Conservation (phyloP, 2,888 invertebrate species). For the Lasioglossum marginatum region DNA sequence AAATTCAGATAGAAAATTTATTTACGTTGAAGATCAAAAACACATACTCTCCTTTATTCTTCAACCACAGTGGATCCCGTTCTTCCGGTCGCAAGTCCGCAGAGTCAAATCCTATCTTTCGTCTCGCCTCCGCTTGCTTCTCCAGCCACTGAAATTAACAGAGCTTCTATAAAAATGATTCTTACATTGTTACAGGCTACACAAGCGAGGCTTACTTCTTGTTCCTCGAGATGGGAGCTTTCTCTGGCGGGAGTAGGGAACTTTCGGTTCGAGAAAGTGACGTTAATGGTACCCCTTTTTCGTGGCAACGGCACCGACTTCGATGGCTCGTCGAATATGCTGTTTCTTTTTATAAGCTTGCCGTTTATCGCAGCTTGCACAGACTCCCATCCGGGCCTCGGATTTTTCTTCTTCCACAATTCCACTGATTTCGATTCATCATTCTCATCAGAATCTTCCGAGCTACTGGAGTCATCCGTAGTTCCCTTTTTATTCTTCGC, state of each 20-base stretch:
- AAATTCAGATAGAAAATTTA: too few species aligned
- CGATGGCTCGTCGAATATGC: constrained; percentile 79
- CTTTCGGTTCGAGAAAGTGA: constrained; percentile 90
- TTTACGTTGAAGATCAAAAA: too few species aligned
- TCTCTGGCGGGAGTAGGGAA: constrained; percentile 94
- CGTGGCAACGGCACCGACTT: constrained; percentile 87
- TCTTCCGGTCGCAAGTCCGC: constrained; percentile 92
- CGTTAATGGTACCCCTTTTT: constrained; percentile 86
- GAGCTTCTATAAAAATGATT: background rate
- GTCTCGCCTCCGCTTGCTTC: constrained; percentile 91
- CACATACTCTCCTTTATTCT: constrained; percentile 91
- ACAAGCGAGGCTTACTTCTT: constrained; percentile 85
- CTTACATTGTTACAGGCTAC: background rate
- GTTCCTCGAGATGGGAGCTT: constrained; percentile 89
- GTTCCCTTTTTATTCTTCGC: background rate
- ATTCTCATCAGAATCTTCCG: constrained; percentile 66
- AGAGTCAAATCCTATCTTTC: constrained; percentile 89
- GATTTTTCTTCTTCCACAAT: constrained; percentile 49
- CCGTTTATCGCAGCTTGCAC: constrained; percentile 70
- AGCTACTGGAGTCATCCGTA: constrained; percentile 28
- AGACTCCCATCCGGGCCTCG: constrained; percentile 39
- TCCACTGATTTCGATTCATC: constrained; percentile 32
- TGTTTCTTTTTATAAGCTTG: constrained; percentile 75
- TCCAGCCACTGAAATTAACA: constrained; percentile 87
- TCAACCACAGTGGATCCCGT: constrained; percentile 92